Conservation (phyloP, 2,888 invertebrate genomes). For the Zygogramma bicolorata region DNA sequence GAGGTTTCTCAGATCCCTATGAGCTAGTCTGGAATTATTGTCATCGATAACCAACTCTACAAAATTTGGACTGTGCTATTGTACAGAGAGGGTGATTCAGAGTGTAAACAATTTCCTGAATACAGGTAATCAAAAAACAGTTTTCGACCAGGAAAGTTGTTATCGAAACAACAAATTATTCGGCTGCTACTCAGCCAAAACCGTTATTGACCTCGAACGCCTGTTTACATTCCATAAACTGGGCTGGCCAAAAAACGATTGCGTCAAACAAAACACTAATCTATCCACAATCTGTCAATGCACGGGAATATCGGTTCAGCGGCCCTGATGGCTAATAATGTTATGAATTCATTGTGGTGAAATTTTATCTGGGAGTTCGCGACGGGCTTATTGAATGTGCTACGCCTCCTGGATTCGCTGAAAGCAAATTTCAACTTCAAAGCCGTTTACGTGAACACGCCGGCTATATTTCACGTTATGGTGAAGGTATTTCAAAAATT, state of each 20-base stretch:
- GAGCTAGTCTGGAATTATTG: no score
- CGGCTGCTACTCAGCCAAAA: not conserved
- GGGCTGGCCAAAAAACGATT: not conserved
- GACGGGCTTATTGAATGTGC: slow-evolving; percentile 34
- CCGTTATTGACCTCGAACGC: not conserved
- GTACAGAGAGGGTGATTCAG: no score
- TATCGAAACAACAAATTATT: not conserved
- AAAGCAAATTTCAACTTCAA: slow-evolving; percentile 41
- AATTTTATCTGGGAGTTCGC: slow-evolving; percentile 26
- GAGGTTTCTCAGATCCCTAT: no score
- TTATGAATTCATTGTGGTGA: not conserved
- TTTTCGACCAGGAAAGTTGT: no score
- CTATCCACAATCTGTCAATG: not conserved
- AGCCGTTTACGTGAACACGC: slow-evolving; percentile 39
- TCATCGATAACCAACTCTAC: no score
- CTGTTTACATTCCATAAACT: not conserved
- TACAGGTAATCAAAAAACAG: no score
- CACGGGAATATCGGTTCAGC: not conserved
- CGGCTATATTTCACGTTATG: slow-evolving; percentile 33
- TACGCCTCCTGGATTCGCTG: slow-evolving; percentile 30
- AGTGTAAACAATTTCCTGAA: no score
- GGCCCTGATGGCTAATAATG: not conserved
- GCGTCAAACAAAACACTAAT: not conserved
- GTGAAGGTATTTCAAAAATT: slow-evolving; percentile 21
- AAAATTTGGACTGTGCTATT: no score